A percentile compares a stretch with the other conserved stretches of the same genome.
Conservation (phyloP, 2,888 invertebrate genomes). For the Agrotis ipsilon region DNA sequence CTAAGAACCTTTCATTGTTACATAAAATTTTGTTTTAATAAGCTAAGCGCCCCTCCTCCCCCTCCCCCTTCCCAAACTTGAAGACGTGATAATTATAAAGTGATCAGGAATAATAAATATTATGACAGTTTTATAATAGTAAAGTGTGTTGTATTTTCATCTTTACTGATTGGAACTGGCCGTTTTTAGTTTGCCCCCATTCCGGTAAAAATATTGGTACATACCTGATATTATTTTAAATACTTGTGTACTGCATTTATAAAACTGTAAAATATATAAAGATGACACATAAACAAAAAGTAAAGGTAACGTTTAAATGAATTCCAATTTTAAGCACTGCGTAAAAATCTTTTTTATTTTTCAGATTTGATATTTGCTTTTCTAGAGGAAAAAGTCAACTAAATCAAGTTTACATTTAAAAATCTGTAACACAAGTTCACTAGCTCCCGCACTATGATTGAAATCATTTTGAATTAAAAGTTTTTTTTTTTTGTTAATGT, state of each 20-base stretch:
- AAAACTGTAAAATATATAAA: too few relatives aligned
- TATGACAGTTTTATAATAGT: conserved; percentile 57
- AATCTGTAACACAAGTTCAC: too few relatives aligned
- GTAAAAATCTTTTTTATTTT: not conserved
- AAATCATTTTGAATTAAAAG: not conserved
- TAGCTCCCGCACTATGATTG: not conserved
- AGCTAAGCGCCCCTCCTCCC: conserved; percentile 36
- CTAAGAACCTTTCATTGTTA: conserved; percentile 29
- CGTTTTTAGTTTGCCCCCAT: not conserved
- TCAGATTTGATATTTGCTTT: too few relatives aligned
- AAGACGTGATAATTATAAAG: conserved; percentile 62
- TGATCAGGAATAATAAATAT: conserved; percentile 59
- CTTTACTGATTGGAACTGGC: conserved; percentile 34
- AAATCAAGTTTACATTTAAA: too few relatives aligned
- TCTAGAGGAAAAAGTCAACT: too few relatives aligned
- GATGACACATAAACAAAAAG: too few relatives aligned
- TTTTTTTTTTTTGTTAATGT: too few relatives aligned
- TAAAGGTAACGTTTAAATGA: too few relatives aligned
- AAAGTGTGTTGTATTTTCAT: conserved; percentile 11
- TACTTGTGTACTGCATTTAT: too few relatives aligned
- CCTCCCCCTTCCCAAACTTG: conserved; percentile 45
- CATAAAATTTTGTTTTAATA: conserved; percentile 31
- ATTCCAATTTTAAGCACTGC: too few relatives aligned
- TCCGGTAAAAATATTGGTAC: not conserved
- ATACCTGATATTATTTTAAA: too few relatives aligned